Evolutionary conservation across 1,140 invertebrate species (phyloP).

Genomic region (Batillaria attramentaria): DNA sequence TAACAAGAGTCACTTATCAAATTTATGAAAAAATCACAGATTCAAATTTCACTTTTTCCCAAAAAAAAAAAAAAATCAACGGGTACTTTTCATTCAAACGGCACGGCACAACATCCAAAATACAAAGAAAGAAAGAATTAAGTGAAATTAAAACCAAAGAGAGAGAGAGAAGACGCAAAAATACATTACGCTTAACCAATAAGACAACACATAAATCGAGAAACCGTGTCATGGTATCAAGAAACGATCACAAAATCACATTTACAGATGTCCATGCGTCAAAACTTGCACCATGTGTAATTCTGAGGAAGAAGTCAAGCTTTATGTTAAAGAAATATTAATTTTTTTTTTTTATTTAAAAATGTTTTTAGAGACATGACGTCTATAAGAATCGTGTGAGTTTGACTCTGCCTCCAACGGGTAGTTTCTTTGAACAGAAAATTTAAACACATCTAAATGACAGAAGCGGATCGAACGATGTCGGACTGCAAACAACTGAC

Average conservation of each 20-base stretch:
- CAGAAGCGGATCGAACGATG: too few relatives aligned
- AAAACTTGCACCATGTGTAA: background rate
- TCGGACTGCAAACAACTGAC: too few relatives aligned
- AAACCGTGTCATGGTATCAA: background rate
- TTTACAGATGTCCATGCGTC: background rate
- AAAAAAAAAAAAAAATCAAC: too few relatives aligned
- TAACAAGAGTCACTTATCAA: slow-evolving; percentile 15
- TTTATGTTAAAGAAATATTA: background rate
- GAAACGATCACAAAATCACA: background rate
- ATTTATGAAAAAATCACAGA: slow-evolving; percentile 1
- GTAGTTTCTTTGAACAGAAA: too few relatives aligned
- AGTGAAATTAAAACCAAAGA: background rate
- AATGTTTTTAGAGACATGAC: too few relatives aligned
- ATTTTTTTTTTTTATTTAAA: too few relatives aligned
- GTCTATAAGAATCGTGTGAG: too few relatives aligned
- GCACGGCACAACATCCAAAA: slow-evolving; percentile 25
- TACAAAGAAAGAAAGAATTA: slow-evolving; percentile 15
- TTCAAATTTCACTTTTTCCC: background rate
- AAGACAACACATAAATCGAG: background rate
- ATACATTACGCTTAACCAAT: background rate
- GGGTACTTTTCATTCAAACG: background rate
- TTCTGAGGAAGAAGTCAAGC: background rate
- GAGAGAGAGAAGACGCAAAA: background rate
- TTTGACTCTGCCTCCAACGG: too few relatives aligned
- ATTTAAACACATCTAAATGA: too few relatives aligned